Base-by-base conservation (phyloP, 2,113 vertebrate species). In the Hystrix cristata region DNA sequence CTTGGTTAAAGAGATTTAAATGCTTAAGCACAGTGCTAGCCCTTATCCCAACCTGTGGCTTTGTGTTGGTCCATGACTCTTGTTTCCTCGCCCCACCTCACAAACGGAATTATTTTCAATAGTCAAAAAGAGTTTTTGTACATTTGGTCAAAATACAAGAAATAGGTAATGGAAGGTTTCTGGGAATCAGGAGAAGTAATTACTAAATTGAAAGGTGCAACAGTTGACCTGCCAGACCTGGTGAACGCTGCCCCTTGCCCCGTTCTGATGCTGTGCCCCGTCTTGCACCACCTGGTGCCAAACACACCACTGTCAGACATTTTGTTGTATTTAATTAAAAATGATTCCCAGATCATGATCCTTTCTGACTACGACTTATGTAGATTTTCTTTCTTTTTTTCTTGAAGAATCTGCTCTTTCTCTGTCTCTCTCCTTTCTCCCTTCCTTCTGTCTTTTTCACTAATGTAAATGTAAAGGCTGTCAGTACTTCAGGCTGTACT, bases 371-470 rank as follows among this genome's bases (percentile, higher is more conserved):
- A 60, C 3, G 81, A 29, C 21, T 92, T 94, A 43, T 48, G 34
- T 96, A 14, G 34, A 46, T 90, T 84, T 51, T 5, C 51, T 65
- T 91, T 86, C 38, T 31, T 97, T 72, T 83, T 23, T 93, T 88
- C 60, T n/a, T 87, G 34, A 88, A 62, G 43, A 76, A 51, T 48
- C 65, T 27, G 48, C 72, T 81, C 29, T 62, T 59, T 18, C 1
- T n/a, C 46, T 82, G 38, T 25, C 21, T 87, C 29, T n/a, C 14
- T 55, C 13, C 2, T 55, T 59, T 5, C 14, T n/a, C 34, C n/a
- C 3, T 27, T 14, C 38, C 38, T 86, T 27, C 16, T 3, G 5
- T 29, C 27, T 16, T 72, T 38, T 43, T 62, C 21, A 60, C 43
- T 48, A 48, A 87, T 62, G 94, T 53, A 59, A 93, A 72, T 62